Base-by-base conservation (phyloP, 2,888 invertebrate genomes). In the Drosophila stalkeri region DNA sequence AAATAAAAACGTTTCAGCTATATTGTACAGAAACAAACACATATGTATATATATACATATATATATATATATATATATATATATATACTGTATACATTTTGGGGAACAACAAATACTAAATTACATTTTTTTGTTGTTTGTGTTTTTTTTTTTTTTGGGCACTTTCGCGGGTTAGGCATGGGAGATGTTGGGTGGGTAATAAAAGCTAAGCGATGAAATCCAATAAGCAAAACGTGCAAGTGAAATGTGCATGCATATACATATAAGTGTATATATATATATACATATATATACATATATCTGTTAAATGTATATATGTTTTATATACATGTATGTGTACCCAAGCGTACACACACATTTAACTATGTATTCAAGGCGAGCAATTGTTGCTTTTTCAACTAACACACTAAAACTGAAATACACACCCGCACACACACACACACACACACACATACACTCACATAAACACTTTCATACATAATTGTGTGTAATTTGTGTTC, bases 401-500 rank as follows among this genome's bases (percentile, higher is more conserved):
- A 37, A 39, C 54, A 54, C 16, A 35, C 20, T n/a, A 18, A 27
- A 27, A 27, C 27, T 27, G 6, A 27, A 27, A 27, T 6, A 37
- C 52, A 37, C 16, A 37, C 20, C 5, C 35, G 37, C 39, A 41
- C 59, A 43, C 47, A 55, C 27, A 46, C 33, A 41, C 27, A 18
- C 46, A 41, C 46, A 37, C 54, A 37, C 12, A 18, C 31, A 35
- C n/a, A 4, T 23, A 18, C n/a, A 0, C 37, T 4, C 20, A 8
- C 41, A 16, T 41, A 51, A 11, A 39, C 41, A 49, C 51, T 44
- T 47, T 54, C 33, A 44, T 31, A 55, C 14, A 11, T n/a, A 69
- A 33, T 18, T 47, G 33, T 61, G 37, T 75, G 69, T 75, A 54
- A 81, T 65, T 64, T 68, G 57, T 69, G 57, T 59, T 63, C 41